Evolutionary conservation across 2,888 invertebrate genomes (phyloP).

Genomic region (Stenchaetothrips biformis): DNA sequence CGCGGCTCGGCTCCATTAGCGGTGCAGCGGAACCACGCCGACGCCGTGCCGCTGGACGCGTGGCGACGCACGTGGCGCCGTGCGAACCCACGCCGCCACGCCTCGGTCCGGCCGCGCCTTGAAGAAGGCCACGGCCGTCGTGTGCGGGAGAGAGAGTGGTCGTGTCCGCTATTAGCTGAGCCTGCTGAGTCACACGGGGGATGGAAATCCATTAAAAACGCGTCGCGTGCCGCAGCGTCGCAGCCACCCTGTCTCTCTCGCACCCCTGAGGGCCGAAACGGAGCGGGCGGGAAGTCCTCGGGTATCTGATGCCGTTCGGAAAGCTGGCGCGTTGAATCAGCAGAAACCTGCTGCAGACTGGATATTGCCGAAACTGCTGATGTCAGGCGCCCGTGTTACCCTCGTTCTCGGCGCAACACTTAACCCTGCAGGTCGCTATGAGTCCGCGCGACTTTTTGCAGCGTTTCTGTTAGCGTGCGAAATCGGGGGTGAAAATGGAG

Average conservation of each 20-base stretch:
- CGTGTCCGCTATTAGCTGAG: constrained; percentile 4
- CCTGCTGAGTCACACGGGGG: constrained; percentile 2
- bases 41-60: not conserved
- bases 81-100: not conserved
- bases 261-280: not conserved
- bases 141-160: not conserved
- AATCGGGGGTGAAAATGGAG: no score
- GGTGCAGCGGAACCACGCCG: not conserved
- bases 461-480: no score
- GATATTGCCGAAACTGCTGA: no score
- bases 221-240: not conserved
- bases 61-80: not conserved
- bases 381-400: no score
- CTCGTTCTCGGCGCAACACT: no score
- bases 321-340: not conserved
- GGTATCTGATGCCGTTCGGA: not conserved
- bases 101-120: not conserved
- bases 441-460: no score
- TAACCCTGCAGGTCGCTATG: no score
- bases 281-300: not conserved
- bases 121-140: not conserved
- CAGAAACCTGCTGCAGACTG: no score
- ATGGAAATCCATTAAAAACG: constrained; percentile 21
- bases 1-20: not conserved
- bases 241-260: not conserved